A percentile compares a stretch with the other conserved stretches of the same genome.
Evolutionary conservation across 2,888 invertebrate genomes (phyloP).

Genomic region (Osmoderma eremita): DNA sequence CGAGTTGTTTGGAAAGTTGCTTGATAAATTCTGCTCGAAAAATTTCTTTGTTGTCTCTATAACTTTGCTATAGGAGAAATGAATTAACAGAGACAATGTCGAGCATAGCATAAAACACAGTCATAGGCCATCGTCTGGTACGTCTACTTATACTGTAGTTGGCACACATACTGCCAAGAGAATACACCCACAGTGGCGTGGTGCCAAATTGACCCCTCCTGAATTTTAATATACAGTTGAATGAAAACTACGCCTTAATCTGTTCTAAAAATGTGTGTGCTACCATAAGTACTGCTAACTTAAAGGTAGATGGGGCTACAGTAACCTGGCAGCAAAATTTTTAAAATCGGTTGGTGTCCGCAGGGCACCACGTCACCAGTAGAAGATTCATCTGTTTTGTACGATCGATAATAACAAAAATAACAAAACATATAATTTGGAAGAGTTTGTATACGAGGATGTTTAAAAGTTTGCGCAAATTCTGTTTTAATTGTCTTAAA

Average conservation of each 20-base stretch:
- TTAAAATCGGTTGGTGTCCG: slow-evolving; percentile 1
- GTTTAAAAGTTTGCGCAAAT: too few species aligned
- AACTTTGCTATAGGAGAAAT: slow-evolving; percentile 12
- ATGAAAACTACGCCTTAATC: slow-evolving; percentile 14
- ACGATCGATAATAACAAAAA: too few species aligned
- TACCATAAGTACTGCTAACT: slow-evolving; percentile 2
- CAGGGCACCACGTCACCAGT: not conserved
- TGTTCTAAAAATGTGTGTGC: slow-evolving; percentile 2
- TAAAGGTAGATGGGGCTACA: slow-evolving; percentile 3
- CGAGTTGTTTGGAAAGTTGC: not conserved
- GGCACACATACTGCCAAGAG: not conserved
- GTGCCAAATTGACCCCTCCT: not conserved
- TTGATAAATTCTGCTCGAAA: not conserved
- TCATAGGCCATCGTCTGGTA: slow-evolving; percentile 9
- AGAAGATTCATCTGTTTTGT: too few species aligned
- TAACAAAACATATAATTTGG: too few species aligned
- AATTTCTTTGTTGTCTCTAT: slow-evolving; percentile 8
- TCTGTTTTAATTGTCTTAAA: too few species aligned
- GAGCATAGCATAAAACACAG: slow-evolving; percentile 4
- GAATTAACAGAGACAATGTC: slow-evolving; percentile 6
- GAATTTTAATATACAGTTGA: slow-evolving; percentile 11
- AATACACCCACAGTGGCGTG: not conserved
- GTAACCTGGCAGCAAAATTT: not conserved
- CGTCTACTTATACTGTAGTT: slow-evolving; percentile 42
- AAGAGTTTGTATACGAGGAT: too few species aligned